phyloP scores from a whole-genome alignment of 2,113 vertebrate genomes.

The western clawed frog (Xenopus tropicalis) region DNA sequence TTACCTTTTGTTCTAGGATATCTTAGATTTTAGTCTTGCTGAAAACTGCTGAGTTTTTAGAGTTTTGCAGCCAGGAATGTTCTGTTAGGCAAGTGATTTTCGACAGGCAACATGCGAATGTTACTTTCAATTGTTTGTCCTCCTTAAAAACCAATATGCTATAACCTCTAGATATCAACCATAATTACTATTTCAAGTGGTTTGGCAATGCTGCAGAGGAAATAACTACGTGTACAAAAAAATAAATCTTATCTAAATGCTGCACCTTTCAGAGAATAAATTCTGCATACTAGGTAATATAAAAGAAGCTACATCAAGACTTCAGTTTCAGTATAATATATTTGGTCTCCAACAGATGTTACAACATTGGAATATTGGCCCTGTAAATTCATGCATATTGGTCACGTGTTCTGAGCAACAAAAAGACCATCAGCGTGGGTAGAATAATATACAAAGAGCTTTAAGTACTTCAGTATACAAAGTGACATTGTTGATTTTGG shows the following conservation, averaged over 20 bases:
- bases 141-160: constrained; percentile 24
- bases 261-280: constrained; percentile 24
- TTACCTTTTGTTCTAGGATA: constrained; percentile 15
- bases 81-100: not conserved
- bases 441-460: not conserved
- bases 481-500: no score
- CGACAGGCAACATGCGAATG: constrained; percentile 5
- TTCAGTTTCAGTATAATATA: constrained; percentile 16
- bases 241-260: constrained; percentile 41
- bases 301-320: constrained; percentile 16
- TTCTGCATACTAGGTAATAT: constrained; percentile 3
- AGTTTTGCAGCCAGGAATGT: not conserved
- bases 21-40: constrained; percentile 11
- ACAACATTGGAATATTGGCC: constrained; percentile 3
- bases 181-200: constrained; percentile 29
- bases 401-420: not conserved
- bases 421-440: not conserved
- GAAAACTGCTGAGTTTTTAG: not conserved
- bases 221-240: constrained; percentile 38
- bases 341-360: constrained; percentile 8
- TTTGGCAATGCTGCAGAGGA: constrained; percentile 24
- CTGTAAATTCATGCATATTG: not conserved
- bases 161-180: constrained; percentile 30
- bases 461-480: not conserved
- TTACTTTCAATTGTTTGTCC: constrained; percentile 34